Percentiles rank a stretch among this genome's conserved stretches.
Conservation (phyloP, 1,140 invertebrate genomes). For the Bathynomus jamesi region DNA sequence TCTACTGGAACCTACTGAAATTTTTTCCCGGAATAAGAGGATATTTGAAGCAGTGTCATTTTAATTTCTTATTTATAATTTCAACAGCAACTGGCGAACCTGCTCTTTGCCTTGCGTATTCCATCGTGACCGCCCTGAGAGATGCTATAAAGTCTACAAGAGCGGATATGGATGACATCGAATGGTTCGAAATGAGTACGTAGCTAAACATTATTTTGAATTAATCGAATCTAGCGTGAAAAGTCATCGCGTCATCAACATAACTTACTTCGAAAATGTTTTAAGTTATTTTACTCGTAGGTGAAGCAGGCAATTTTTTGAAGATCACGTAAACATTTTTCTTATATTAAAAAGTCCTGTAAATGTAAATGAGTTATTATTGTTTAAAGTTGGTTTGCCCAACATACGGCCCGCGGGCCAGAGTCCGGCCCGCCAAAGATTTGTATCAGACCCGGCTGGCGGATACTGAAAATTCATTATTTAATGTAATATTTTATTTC, state of each 20-base stretch:
- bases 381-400: too few relatives aligned
- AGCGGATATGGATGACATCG: slow-evolving; percentile 48
- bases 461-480: too few relatives aligned
- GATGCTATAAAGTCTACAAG: slow-evolving; percentile 60
- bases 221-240: too few relatives aligned
- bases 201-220: neutral
- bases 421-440: too few relatives aligned
- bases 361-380: too few relatives aligned
- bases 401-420: too few relatives aligned
- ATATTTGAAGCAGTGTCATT: too few relatives aligned
- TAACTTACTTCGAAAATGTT: neutral
- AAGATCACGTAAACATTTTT: neutral
- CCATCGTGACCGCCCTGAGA: slow-evolving; percentile 61
- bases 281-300: neutral
- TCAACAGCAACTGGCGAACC: slow-evolving; percentile 66
- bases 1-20: too few relatives aligned
- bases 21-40: too few relatives aligned
- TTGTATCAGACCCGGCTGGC: too few relatives aligned
- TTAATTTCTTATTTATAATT: slow-evolving; percentile 10
- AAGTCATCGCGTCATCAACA: neutral
- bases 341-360: neutral
- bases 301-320: neutral
- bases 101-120: slow-evolving; percentile 58
- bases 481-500: too few relatives aligned
- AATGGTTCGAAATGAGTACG: slow-evolving; percentile 46